Conservation (phyloP, 1,140 invertebrate genomes). For the Sarcophaga bullata region DNA sequence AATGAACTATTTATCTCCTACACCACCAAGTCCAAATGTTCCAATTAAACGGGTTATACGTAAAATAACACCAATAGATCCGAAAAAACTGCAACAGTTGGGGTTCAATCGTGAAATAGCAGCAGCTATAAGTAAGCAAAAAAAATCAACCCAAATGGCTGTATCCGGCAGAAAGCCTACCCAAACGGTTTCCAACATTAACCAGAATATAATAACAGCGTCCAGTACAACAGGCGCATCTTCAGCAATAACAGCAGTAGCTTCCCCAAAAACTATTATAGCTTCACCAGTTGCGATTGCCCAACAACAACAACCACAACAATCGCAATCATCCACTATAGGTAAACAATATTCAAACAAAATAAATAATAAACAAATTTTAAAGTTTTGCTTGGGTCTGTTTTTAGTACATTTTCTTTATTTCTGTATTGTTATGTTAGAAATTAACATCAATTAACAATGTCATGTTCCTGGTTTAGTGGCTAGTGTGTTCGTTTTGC, state of each 20-base stretch:
- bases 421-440: too few relatives aligned
- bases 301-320: too few relatives aligned
- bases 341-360: too few relatives aligned
- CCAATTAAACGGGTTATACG: background rate
- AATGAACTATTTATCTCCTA: background rate
- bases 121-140: slow-evolving; percentile 54
- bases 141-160: background rate
- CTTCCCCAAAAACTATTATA: too few relatives aligned
- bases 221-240: background rate
- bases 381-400: too few relatives aligned
- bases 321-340: too few relatives aligned
- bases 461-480: too few relatives aligned
- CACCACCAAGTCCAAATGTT: background rate
- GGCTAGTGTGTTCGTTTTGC: too few relatives aligned
- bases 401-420: too few relatives aligned
- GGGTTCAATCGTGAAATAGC: slow-evolving; percentile 58
- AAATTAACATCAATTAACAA: too few relatives aligned
- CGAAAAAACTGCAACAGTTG: slow-evolving; percentile 55
- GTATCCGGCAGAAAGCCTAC: background rate
- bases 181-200: background rate
- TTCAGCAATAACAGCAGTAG: background rate
- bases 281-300: too few relatives aligned
- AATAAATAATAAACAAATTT: too few relatives aligned
- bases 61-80: slow-evolving; percentile 48
- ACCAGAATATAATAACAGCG: background rate